These are phyloP conservation scores for Oenanthe oenanthe DNA, from an alignment of 2,113 vertebrate genomes.

Conservation along the genomic window DNA sequence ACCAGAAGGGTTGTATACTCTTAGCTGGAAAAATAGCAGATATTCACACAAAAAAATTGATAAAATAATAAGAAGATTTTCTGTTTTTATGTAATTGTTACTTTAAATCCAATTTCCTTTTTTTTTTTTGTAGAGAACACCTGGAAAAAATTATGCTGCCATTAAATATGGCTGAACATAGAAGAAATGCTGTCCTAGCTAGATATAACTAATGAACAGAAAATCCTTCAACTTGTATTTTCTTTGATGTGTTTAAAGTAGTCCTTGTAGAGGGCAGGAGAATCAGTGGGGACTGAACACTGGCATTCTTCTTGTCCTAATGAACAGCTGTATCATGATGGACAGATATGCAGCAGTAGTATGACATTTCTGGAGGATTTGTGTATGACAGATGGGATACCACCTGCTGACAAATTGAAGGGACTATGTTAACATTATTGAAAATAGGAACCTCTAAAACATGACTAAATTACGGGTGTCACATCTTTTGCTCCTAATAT, in stretches of 20 bases:
- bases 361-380: not conserved
- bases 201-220: not conserved
- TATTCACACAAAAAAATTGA: not conserved
- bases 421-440: not conserved
- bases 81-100: not conserved
- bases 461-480: not conserved
- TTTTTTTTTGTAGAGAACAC: not conserved
- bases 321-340: not conserved
- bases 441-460: not conserved
- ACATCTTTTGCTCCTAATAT: not conserved
- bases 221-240: not conserved
- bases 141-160: not conserved
- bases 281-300: fast-evolving
- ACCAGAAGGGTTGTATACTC: not conserved
- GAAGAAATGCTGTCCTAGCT: not conserved
- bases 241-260: not conserved
- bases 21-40: not conserved
- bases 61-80: not conserved
- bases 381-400: not conserved
- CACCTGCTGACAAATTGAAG: not conserved
- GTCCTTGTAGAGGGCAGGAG: not conserved
- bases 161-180: not conserved
- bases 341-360: not conserved
- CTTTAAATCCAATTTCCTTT: not conserved
- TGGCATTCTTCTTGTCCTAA: not conserved